Evolutionary conservation across 2,113 vertebrate species (phyloP), one percentile per base, ranked within the genome.

Genomic region (Corythornis cristatus): DNA sequence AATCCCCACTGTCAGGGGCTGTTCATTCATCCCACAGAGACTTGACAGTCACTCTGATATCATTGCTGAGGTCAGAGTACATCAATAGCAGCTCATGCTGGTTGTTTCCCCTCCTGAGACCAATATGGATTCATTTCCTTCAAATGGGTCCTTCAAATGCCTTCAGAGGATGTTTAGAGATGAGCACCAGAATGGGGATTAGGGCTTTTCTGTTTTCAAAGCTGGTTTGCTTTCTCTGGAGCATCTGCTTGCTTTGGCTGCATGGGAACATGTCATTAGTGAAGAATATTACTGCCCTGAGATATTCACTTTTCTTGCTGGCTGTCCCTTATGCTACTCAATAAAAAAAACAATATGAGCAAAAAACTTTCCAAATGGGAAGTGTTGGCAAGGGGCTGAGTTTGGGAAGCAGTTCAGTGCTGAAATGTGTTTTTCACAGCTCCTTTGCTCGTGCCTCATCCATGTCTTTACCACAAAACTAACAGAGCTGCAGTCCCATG

Each of bases 111-210:
- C 14, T 81, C 45, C 60, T 60, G 79, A 89, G 45, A 50, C 57
- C 18, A 4, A 8, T 65, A 83, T 33, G 37, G 76, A 78, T 88
- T 92, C 29, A 88, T 74, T 96, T 94, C 82, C 94, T 86, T 42
- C 15, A 95, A 94, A 94, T 45, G 78, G 22, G 25, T 94, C 93
- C 22, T 62, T 88, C 78, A 90, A 96, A 96, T 16, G 31, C 74
- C 58, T 94, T 95, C 26, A 2, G 25, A 94, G 64, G 91, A 82
- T 79, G 75, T 87, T 75, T 81, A 64, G 45, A 93, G 88, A 84
- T 6, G 15, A 93, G 79, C 43, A 56, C 21, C 1, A 1, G 83
- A 87, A 68, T 58, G 21, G 50, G 43, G 12, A n/a, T 56, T 77
- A 86, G 45, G 50, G 40, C 8, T 61, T 80, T 86, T 79, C 60